phyloP scores from a whole-genome alignment of 2,113 vertebrate genomes.

The Cavia porcellus region DNA sequence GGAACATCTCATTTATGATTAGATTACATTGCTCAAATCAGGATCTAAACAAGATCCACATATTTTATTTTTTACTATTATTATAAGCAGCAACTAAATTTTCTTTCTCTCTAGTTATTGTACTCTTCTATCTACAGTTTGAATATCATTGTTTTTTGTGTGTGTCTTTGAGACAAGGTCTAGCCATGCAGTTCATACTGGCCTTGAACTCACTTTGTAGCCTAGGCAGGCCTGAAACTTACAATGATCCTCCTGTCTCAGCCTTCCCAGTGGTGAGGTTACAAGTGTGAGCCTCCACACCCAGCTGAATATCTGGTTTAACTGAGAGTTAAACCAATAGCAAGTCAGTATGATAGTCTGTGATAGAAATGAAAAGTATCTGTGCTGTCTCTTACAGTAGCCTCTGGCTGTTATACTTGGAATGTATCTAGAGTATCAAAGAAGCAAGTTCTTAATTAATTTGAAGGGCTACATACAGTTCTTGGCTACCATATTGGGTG shows the following conservation, averaged over 20 bases:
- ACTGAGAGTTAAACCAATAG: not conserved
- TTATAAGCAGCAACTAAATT: not conserved
- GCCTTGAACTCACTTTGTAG: no score
- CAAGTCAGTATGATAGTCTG: not conserved
- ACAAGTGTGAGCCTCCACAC: no score
- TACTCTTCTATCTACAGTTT: not conserved
- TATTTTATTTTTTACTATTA: not conserved
- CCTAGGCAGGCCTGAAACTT: no score
- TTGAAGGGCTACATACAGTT: not conserved
- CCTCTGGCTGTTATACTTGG: not conserved
- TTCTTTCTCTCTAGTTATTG: slow-evolving; percentile 17
- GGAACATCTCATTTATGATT: slow-evolving; percentile 31
- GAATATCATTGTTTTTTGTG: not conserved
- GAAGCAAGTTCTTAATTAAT: slow-evolving; percentile 20
- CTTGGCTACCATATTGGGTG: not conserved
- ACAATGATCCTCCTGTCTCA: no score
- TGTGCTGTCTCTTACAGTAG: not conserved
- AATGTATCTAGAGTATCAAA: not conserved
- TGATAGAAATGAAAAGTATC: not conserved
- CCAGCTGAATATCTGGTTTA: not conserved
- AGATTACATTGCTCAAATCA: not conserved
- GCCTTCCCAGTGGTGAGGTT: no score
- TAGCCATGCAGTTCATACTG: no score
- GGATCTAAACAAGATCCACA: not conserved
- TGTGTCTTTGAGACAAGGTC: no score